Evolutionary conservation across 2,888 invertebrate genomes (phyloP).

Genomic region (Drosophila tripunctata): DNA sequence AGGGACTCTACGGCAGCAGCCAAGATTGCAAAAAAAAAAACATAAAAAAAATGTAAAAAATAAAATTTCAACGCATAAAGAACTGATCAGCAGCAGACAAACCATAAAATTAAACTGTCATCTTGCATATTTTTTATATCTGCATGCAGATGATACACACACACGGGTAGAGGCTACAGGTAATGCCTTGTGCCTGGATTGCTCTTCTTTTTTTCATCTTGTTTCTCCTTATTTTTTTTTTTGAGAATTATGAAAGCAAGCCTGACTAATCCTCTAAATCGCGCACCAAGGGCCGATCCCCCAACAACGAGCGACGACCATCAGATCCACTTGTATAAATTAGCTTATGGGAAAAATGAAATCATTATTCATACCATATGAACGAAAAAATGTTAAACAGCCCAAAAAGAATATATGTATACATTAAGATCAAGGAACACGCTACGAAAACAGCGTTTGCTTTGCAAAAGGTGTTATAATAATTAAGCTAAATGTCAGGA

Average conservation of each 20-base stretch:
- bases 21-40: slow-evolving; percentile 23
- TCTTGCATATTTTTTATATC: slow-evolving; percentile 83
- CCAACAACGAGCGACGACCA: slow-evolving; percentile 19
- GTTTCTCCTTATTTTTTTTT: too few relatives aligned
- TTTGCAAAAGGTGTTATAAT: slow-evolving; percentile 44
- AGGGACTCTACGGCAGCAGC: not conserved
- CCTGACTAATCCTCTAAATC: slow-evolving; percentile 83
- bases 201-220: too few relatives aligned
- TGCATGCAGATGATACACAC: slow-evolving; percentile 61
- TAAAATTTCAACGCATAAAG: slow-evolving; percentile 79
- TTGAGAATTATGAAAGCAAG: slow-evolving; percentile 78
- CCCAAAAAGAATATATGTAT: slow-evolving; percentile 30
- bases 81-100: slow-evolving; percentile 84
- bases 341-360: slow-evolving; percentile 82
- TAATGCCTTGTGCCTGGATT: too few relatives aligned
- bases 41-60: slow-evolving; percentile 30
- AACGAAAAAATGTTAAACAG: slow-evolving; percentile 70
- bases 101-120: slow-evolving; percentile 85
- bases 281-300: slow-evolving; percentile 54
- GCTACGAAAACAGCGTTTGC: slow-evolving; percentile 17
- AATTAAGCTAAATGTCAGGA: slow-evolving; percentile 34
- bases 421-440: slow-evolving; percentile 30
- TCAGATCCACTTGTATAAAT: slow-evolving; percentile 78
- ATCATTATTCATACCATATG: slow-evolving; percentile 80
- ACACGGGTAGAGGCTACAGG: slow-evolving; percentile 39